A percentile compares a stretch with the other conserved stretches of the same genome.
Conservation (phyloP, 2,113 vertebrate species). For the Muntiacus reevesi region DNA sequence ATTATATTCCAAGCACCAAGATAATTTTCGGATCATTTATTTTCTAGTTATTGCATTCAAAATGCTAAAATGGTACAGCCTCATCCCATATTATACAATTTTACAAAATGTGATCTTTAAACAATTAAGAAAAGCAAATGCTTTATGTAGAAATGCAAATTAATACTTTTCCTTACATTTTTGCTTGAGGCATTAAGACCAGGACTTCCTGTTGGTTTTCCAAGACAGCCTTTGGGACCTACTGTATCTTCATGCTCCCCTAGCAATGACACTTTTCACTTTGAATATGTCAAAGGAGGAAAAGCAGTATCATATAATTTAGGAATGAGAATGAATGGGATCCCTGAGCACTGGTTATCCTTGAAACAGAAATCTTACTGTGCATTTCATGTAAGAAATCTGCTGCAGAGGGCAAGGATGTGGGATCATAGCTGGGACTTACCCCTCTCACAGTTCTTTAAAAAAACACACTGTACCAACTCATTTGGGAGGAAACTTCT, state of each 20-base stretch:
- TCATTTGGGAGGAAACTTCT: neutral
- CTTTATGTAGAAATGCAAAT: neutral
- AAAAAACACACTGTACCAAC: neutral
- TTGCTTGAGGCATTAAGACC: neutral
- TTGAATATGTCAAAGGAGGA: slow-evolving; percentile 36
- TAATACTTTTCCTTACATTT: neutral
- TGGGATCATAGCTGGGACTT: neutral
- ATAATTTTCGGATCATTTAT: neutral
- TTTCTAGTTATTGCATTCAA: neutral
- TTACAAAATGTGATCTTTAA: neutral
- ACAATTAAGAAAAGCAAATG: neutral
- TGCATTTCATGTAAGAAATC: slow-evolving; percentile 23
- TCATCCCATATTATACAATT: neutral
- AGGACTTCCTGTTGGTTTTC: neutral
- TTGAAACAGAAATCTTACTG: slow-evolving; percentile 54
- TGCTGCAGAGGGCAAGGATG: neutral
- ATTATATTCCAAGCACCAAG: neutral
- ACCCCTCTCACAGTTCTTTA: neutral
- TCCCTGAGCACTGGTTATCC: slow-evolving; percentile 32
- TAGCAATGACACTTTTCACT: slow-evolving; percentile 54
- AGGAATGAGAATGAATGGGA: slow-evolving; percentile 37
- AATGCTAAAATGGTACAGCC: neutral
- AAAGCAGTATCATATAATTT: slow-evolving; percentile 53
- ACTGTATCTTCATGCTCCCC: slow-evolving; percentile 24
- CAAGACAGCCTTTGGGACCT: neutral